phyloP scores from a whole-genome alignment of 2,888 invertebrate species.

The Tipula helvola region DNA sequence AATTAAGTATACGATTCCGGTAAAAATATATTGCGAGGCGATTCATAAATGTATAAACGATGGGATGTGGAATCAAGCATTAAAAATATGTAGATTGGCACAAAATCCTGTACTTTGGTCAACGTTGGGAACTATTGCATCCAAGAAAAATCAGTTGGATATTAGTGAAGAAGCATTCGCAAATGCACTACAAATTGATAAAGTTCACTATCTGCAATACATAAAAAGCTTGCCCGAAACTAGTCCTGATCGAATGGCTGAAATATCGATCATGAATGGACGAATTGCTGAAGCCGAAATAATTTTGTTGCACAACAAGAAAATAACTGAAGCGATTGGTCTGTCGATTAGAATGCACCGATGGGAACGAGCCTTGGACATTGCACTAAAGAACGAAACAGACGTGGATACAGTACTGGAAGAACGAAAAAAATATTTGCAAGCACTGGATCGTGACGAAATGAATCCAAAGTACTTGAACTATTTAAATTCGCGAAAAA shows the following conservation, averaged over 20 bases:
- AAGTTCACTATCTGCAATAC: conserved; percentile 74
- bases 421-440: conserved; percentile 28
- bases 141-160: conserved; percentile 70
- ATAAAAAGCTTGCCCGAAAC: conserved; percentile 41
- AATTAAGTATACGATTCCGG: conserved; percentile 47
- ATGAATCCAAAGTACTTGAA: conserved; percentile 27
- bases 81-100: conserved; percentile 53
- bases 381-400: conserved; percentile 28
- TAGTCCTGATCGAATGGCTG: conserved; percentile 35
- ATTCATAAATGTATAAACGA: conserved; percentile 58
- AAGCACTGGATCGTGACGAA: conserved; percentile 28
- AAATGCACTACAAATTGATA: conserved; percentile 72
- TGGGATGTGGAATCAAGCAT: conserved; percentile 72
- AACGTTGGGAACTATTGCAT: conserved; percentile 82
- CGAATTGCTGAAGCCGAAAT: conserved; percentile 34
- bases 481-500: conserved; percentile 7
- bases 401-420: conserved; percentile 25
- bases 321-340: conserved; percentile 27
- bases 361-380: conserved; percentile 32
- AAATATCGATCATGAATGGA: conserved; percentile 33
- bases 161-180: conserved; percentile 94
- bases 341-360: conserved; percentile 33
- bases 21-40: conserved; percentile 34
- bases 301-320: conserved; percentile 32
- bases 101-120: conserved; percentile 73